Base-by-base conservation (phyloP, 1,140 invertebrate species). In the Orussus abietinus region DNA sequence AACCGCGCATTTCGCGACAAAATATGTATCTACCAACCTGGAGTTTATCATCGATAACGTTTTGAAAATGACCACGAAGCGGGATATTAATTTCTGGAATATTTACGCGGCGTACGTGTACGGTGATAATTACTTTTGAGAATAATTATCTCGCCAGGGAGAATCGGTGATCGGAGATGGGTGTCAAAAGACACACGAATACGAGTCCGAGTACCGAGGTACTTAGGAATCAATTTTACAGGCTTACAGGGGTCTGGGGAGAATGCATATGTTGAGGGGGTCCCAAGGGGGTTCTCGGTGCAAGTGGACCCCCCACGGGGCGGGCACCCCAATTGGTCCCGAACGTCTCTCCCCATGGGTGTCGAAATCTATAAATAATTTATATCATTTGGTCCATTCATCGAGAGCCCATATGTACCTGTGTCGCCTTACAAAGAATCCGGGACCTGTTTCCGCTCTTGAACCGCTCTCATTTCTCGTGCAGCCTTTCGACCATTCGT, bases 311-410 rank as follows among this genome's bases (percentile, higher is more conserved):
- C 68, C 47, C 59, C 57, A 45, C 47, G 53, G 65, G 57, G 52
- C 44, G 45, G 38, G 38, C 60, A 61, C 57, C 61, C 63, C 55
- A 58, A 34, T 42, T 49, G 41, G 44, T 12, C 30, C 11, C 30
- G 5, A n/a, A 5, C 30, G 5, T 22, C 33, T 36, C 3, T 20
- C 52, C 53, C 52, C 47, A 47, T 43, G 57, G 65, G 69, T 71
- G 69, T 69, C 63, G 68, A 72, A 69, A 72, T 69, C 69, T 61
- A 72, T 72, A 72, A 72, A 72, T 72, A 71, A 72, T 72, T 72
- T 72, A 72, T 72, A 72, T 72, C 69, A 72, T 72, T 72, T 72
- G 67, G 60, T 48, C 65, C 63, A 69, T 72, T 72, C 65, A 67
- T 46, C 45, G 55, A 33, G 40, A 52, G 64, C 62, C 66, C 66